A percentile compares a stretch with the other conserved stretches of the same genome.
Conservation (phyloP, 2,113 vertebrate genomes). For the Pterocles orientalis region DNA sequence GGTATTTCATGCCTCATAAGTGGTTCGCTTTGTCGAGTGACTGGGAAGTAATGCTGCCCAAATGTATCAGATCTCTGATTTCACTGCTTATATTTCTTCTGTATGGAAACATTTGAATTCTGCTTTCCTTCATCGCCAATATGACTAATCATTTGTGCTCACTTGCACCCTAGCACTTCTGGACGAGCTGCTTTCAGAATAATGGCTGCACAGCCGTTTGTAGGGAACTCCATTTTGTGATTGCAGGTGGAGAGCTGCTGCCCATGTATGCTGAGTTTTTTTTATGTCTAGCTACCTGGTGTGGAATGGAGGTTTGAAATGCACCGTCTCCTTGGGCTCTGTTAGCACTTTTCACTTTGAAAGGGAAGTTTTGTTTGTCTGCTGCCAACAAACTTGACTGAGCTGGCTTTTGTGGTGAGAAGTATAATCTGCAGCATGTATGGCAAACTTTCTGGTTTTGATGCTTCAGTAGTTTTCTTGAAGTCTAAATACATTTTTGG, state of each 20-base stretch:
- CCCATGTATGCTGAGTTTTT: fast-evolving
- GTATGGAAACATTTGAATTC: background rate
- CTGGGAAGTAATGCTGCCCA: background rate
- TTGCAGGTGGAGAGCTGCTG: background rate
- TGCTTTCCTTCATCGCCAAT: background rate
- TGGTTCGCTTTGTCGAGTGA: background rate
- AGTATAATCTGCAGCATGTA: background rate
- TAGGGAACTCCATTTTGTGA: background rate
- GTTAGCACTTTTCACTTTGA: background rate
- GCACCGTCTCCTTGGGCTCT: background rate
- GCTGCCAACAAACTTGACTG: background rate
- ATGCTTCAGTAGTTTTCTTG: background rate
- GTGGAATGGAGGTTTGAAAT: background rate
- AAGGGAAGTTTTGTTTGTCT: background rate
- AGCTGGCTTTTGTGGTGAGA: background rate
- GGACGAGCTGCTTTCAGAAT: background rate
- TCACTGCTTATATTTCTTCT: background rate
- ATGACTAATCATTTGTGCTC: background rate
- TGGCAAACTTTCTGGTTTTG: background rate
- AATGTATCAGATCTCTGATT: background rate
- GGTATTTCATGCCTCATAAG: slow-evolving; percentile 14
- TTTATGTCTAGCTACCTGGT: background rate
- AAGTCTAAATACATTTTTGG: background rate
- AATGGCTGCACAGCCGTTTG: fast-evolving
- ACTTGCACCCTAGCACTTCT: background rate